Evolutionary conservation across 2,888 invertebrate genomes (phyloP), one percentile per base, ranked within the genome.

Genomic region (Polydrusus cervinus): DNA sequence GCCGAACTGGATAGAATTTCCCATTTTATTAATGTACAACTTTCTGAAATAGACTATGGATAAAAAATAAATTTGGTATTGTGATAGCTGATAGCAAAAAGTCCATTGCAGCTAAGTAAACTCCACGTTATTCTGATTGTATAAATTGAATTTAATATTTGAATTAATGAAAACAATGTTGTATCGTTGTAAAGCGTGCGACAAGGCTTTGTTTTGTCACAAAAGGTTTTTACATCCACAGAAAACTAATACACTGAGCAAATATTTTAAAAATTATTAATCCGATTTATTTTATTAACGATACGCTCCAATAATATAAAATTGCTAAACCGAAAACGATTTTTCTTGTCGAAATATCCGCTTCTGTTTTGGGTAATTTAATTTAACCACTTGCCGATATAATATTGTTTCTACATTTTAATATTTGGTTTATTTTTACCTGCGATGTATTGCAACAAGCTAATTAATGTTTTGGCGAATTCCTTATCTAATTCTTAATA

Each of bases 241-340:
- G 7, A 40, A 2, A 40, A 30, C 30, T 10, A 40, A 40, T 40
- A 43, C n/a, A n/a, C 1, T 1, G 13, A n/a, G 43, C 10, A n/a
- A 43, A 43, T 13, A 43, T 43, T 43, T n/a, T n/a, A 43, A 43
- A 43, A 43, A 43, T n/a, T 13, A 43, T 6, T 43, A 43, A 43
- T 43, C n/a, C 13, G 43, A 43, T 43, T 43, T 43, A n/a, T 3
- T 51, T 55, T 57, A 34, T 57, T 13, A 30, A 34, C 20, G 71
- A 65, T 66, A 72, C 66, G 72, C 66, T 72, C 72, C 49, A 66
- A 60, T 72, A 72, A 66, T 14, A 49, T 18, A 72, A 71, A 65
- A 60, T 72, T 66, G 60, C 16, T 57, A 10, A 72, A 66, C 57
- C 13, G 65, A 45, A 69, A 72, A 65, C 14, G 8, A 13, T 34